Conservation (phyloP, 2,888 invertebrate genomes). For the Dioctria rufipes region DNA sequence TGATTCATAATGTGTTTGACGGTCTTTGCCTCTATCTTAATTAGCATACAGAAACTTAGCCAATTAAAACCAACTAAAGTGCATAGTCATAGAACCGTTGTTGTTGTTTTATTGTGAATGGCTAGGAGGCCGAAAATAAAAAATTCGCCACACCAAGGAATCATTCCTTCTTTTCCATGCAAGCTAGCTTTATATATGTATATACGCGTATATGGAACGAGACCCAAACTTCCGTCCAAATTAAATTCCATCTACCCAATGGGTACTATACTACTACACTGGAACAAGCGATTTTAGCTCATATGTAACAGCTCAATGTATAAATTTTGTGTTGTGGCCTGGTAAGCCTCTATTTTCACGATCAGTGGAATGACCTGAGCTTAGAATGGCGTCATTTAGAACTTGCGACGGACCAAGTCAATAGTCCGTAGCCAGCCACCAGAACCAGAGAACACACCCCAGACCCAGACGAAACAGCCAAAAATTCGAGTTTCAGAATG, state of each 20-base stretch:
- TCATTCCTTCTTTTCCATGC: not conserved
- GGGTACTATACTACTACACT: too few species aligned
- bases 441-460: too few species aligned
- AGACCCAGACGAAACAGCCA: not conserved
- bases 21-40: not conserved
- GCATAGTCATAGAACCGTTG: not conserved
- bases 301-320: too few species aligned
- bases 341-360: not conserved
- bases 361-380: slow-evolving; percentile 4
- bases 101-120: not conserved
- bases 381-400: slow-evolving; percentile 3
- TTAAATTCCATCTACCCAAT: not conserved
- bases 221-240: slow-evolving; percentile 13
- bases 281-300: too few species aligned
- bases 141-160: not conserved
- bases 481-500: not conserved
- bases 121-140: not conserved
- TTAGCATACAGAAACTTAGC: not conserved
- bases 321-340: too few species aligned
- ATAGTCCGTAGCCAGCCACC: not conserved
- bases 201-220: not conserved
- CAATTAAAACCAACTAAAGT: not conserved
- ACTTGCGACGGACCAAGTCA: not conserved
- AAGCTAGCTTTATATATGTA: not conserved
- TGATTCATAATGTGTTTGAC: not conserved